Evolutionary conservation across 2,797 vertebrate genomes (phyloP), one percentile per base, ranked within the genome.

Genomic region (Rousettus madagascariensis): DNA sequence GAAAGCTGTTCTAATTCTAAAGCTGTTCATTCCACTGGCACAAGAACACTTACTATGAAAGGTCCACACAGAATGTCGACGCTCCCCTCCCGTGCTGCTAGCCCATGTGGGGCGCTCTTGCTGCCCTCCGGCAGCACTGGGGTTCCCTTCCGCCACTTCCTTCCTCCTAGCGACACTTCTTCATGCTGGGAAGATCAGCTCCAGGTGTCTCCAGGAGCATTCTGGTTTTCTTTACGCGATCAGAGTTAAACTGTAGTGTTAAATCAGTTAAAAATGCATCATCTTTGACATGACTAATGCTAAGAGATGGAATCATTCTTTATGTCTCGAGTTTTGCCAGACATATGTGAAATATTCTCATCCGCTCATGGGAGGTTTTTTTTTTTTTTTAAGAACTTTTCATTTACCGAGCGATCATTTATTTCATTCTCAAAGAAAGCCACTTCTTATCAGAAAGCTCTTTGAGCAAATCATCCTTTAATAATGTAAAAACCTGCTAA

Each of bases 401-500:
- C 86, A 88, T 94, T 82, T 91, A 65, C 15, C 72, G 55, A 95
- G 33, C 16, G 41, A 96, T 94, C 5, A 1, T 41, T 94, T 96
- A 87, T 90, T 95, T 97, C 95, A 72, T 96, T 97, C 86, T 93
- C 63, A 77, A 66, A 96, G 82, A 95, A 91, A 69, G 13, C 33
- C 59, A 66, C 59, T 89, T 85, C 94, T 95, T 95, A 89, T 55
- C 90, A 87, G 83, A 94, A 79, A 95, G 69, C 90, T 96, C 78
- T 96, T 96, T 95, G 77, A 96, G 93, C 94, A 95, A 92, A 95
- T 90, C 91, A 93, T 95, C 91, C 95, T 84, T 95, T 94, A 95
- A 87, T 96, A 93, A 94, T 79, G 43, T 85, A 88, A 91, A 94
- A 91, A 43, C 83, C 86, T 94, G 95, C 97, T 95, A 86, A 87